phyloP scores from a whole-genome alignment of 2,888 invertebrate genomes.

The Celastrina argiolus region DNA sequence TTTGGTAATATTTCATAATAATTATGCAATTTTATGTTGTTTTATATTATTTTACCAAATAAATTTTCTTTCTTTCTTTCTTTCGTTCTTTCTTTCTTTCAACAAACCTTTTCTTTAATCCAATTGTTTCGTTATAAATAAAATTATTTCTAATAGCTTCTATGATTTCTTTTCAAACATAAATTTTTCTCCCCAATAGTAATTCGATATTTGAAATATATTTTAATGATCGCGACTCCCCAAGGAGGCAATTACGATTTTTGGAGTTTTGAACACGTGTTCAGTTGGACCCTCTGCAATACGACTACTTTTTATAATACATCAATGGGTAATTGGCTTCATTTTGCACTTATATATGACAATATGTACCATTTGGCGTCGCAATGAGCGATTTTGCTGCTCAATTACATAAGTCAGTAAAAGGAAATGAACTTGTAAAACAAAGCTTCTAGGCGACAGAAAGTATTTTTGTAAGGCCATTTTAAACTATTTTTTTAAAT shows the following conservation, averaged over 20 bases:
- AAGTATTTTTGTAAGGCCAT: background rate
- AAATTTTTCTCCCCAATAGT: conserved; percentile 45
- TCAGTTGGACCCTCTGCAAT: conserved; percentile 65
- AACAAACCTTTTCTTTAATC: background rate
- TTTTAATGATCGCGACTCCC: conserved; percentile 75
- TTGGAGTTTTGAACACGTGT: conserved; percentile 72
- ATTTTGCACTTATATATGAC: conserved; percentile 32
- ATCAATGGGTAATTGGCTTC: conserved; percentile 33
- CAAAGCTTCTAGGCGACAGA: too few relatives aligned
- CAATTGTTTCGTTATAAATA: background rate
- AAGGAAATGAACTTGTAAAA: background rate
- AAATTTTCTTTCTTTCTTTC: too few relatives aligned
- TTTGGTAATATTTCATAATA: too few relatives aligned
- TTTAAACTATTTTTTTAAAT: too few relatives aligned
- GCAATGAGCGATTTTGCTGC: background rate
- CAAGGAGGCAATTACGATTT: conserved; percentile 74
- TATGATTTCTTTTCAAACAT: background rate
- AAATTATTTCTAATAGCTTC: background rate
- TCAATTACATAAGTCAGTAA: background rate
- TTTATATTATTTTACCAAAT: too few relatives aligned
- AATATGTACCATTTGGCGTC: conserved; percentile 12
- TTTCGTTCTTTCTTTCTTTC: too few relatives aligned
- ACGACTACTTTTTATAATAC: conserved; percentile 46
- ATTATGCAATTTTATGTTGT: too few relatives aligned
- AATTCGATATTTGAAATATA: conserved; percentile 71